Evolutionary conservation across 2,113 vertebrate species (phyloP).

Genomic region (Promerops cafer): DNA sequence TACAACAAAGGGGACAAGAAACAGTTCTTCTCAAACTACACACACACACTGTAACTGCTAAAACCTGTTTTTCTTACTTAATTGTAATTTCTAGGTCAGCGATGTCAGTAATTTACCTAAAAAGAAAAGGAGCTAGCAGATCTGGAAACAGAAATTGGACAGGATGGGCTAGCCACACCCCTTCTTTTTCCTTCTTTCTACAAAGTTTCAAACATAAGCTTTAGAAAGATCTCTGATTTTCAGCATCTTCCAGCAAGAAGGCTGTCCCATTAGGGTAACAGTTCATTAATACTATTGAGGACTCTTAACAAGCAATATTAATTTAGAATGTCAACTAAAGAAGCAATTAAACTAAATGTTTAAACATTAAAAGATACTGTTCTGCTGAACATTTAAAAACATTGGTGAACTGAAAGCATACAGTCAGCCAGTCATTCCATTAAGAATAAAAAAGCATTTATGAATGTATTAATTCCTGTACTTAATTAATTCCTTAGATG

Average conservation of each 20-base stretch:
- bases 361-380: background rate
- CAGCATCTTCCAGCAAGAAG: background rate
- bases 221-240: background rate
- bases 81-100: background rate
- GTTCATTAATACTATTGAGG: background rate
- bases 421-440: background rate
- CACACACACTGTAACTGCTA: background rate
- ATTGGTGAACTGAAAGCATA: background rate
- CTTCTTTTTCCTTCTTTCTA: background rate
- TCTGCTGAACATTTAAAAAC: background rate
- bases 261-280: background rate
- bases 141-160: background rate
- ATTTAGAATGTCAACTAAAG: background rate
- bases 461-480: background rate
- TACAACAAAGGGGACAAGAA: background rate
- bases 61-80: background rate
- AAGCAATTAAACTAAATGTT: background rate
- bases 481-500: background rate
- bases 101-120: background rate
- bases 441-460: background rate
- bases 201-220: background rate
- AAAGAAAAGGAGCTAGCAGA: background rate
- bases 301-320: background rate
- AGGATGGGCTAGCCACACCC: background rate
- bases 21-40: background rate